These are phyloP conservation scores for human DNA, from an alignment of 2,113 vertebrate species.

Conservation along the genomic window DNA sequence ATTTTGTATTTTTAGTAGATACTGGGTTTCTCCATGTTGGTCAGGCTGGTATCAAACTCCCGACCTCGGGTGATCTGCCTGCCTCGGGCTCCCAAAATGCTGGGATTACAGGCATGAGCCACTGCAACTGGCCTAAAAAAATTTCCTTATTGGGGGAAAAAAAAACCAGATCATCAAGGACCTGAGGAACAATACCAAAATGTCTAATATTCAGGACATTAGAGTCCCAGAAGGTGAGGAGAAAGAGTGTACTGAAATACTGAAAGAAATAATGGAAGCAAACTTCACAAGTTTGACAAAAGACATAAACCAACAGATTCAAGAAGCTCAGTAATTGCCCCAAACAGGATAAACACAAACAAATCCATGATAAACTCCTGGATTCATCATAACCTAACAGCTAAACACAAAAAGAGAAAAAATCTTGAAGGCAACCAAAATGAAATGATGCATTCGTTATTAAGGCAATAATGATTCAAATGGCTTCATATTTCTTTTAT, in stretches of 20 bases:
- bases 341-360: neutral
- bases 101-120: no score
- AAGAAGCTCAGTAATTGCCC: neutral
- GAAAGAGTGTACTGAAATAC: neutral
- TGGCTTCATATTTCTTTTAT: neutral
- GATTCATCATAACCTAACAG: neutral
- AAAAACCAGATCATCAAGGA: neutral
- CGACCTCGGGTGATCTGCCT: no score
- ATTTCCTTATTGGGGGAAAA: neutral
- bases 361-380: conserved; percentile 13
- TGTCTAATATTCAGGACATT: neutral
- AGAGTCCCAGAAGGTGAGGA: neutral
- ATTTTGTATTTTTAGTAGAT: no score
- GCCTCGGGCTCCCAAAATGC: no score
- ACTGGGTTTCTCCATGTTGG: no score
- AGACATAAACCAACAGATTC: neutral
- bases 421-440: neutral
- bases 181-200: neutral
- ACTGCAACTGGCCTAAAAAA: neutral
- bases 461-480: conserved; percentile 10
- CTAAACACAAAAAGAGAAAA: conserved; percentile 15
- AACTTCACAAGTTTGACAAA: neutral
- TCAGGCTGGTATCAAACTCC: no score
- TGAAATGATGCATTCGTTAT: neutral
- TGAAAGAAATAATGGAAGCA: conserved; percentile 5